These are phyloP conservation scores for Crenichthys baileyi DNA, from an alignment of 2,797 vertebrate genomes.

Conservation along the genomic window DNA sequence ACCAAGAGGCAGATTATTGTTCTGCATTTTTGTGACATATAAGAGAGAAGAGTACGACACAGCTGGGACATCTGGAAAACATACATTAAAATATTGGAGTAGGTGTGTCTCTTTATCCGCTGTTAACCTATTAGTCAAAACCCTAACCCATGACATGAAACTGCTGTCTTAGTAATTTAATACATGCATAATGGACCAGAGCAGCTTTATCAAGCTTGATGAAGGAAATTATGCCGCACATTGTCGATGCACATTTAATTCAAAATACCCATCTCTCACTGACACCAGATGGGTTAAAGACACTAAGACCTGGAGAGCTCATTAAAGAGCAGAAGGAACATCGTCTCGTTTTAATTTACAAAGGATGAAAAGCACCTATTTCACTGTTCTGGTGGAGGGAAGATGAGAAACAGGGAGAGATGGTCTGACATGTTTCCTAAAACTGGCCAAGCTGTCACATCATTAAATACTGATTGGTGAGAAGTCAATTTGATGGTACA, in stretches of 20 bases:
- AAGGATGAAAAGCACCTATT: constrained; percentile 55
- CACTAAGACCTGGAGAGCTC: constrained; percentile 34
- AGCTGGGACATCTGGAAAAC: constrained; percentile 36
- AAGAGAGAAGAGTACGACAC: constrained; percentile 21
- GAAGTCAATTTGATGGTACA: constrained; percentile 31
- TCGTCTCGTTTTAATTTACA: constrained; percentile 40
- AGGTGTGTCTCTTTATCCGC: constrained; percentile 24
- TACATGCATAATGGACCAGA: constrained; percentile 26
- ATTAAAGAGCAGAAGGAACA: constrained; percentile 43
- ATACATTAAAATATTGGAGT: constrained; percentile 3
- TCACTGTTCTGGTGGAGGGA: constrained; percentile 24
- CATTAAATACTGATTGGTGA: constrained; percentile 56
- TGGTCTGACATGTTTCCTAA: constrained; percentile 31
- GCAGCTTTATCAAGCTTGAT: constrained; percentile 5
- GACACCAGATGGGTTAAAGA: constrained; percentile 17
- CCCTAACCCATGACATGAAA: constrained; percentile 31
- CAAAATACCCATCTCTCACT: constrained; percentile 14
- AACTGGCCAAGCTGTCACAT: constrained; percentile 45
- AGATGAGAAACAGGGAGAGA: constrained; percentile 23
- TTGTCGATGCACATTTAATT: constrained; percentile 32
- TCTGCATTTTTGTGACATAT: constrained; percentile 34
- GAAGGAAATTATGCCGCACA: constrained; percentile 24
- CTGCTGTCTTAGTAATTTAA: constrained; percentile 9
- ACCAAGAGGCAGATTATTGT: constrained; percentile 38
- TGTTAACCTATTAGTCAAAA: constrained; percentile 36